Base-by-base conservation (phyloP, 2,888 invertebrate genomes). In the Dilophus febrilis region DNA sequence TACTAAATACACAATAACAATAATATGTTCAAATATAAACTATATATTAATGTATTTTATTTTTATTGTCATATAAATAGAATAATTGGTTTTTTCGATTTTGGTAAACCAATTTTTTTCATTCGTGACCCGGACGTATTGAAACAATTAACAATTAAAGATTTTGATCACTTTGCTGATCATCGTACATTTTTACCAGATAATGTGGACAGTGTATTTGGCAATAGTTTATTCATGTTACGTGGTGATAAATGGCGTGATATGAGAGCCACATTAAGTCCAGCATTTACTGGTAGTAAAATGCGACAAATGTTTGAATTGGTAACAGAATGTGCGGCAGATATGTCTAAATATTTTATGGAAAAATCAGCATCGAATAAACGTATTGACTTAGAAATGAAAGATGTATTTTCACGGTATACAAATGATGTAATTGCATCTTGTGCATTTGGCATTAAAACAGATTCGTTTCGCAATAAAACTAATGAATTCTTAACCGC, bases 101-200 rank as follows among this genome's bases (percentile, higher is more conserved):
- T 68, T 26, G 42, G 55, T 0, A 46, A 44, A 0, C 67, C 68
- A 0, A 41, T 64, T 1, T 41, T 67, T 5, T 43, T 70, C 29
- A 54, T 72, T n/a, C 56, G 66, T 2, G 71, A 71, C 48, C 68
- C 68, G 0, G 71, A 71, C 29, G 40, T 71, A 12, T 57, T 71
- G 3, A 71, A 69, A 44, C 59, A 53, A 33, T 62, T 71, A 14
- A 63, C 66, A 0, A 60, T 72, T 1, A 72, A 70, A 47, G 68
- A 72, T 44, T 72, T 72, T 30, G 71, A 71, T 34, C 65, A 65
- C 45, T 71, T 71, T 47, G 45, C 64, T 0, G 67, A 71, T 49
- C 68, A 68, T 47, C 58, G 63, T 2, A 41, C 52, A 7, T 22
- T 64, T 1, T 53, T 67, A 4, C 51, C 56, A 4, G 56, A 63